phyloP scores from a whole-genome alignment of 2,113 vertebrate species.

The Pelecanoides urinatrix region DNA sequence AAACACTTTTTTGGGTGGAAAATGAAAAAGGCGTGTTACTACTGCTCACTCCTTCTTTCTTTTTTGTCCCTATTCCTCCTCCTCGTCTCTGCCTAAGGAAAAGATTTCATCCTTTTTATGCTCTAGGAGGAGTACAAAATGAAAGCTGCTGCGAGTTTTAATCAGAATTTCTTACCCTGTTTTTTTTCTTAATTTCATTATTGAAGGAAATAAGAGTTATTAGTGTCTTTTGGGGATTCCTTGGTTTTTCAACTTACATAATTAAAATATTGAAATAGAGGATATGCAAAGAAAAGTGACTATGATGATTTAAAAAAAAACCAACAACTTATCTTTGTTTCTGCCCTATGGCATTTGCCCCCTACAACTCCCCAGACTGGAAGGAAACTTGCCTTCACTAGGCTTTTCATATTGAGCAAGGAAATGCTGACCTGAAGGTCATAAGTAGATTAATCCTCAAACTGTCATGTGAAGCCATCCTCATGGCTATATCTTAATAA shows the following conservation, averaged over 20 bases:
- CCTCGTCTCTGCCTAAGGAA: background rate
- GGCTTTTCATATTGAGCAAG: background rate
- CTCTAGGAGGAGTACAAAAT: background rate
- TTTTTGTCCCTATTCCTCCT: background rate
- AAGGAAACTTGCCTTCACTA: background rate
- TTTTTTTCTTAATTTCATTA: background rate
- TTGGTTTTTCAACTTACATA: background rate
- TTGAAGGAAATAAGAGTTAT: background rate
- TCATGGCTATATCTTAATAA: background rate
- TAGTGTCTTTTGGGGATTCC: background rate
- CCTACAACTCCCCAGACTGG: background rate
- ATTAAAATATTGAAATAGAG: background rate
- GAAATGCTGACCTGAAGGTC: background rate
- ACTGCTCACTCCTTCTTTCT: background rate
- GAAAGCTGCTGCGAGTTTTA: background rate
- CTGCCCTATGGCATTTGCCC: accelerated
- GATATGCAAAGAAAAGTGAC: background rate
- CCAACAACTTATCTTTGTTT: background rate
- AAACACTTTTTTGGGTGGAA: too few species aligned
- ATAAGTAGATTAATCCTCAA: background rate
- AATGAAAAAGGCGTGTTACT: background rate
- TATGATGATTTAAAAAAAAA: background rate
- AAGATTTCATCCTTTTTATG: background rate
- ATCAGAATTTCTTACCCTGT: background rate
- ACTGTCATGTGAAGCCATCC: background rate